Percentiles rank a stretch among this genome's conserved stretches.
Conservation (phyloP, 2,888 invertebrate genomes). For the Tachystola acroxantha region DNA sequence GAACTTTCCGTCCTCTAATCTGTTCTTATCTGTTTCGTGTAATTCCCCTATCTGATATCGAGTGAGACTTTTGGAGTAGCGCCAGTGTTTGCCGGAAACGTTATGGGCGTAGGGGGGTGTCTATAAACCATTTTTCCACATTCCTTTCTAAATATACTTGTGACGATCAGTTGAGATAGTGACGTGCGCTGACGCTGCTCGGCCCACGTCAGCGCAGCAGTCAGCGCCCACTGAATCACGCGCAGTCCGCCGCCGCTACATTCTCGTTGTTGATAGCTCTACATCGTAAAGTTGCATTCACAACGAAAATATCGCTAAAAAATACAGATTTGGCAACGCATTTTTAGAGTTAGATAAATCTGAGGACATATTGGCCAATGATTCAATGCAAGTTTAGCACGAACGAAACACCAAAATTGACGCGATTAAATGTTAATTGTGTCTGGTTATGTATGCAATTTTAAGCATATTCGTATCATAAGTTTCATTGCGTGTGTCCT, state of each 20-base stretch:
- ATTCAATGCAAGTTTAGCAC: no score
- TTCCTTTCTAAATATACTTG: constrained; percentile 67
- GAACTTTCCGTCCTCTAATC: not conserved
- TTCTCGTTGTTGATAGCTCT: no score
- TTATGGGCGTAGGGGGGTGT: constrained; percentile 41
- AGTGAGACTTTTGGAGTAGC: constrained; percentile 30
- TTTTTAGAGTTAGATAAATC: no score
- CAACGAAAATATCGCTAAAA: no score
- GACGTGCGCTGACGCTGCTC: constrained; percentile 61
- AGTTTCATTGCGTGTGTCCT: no score
- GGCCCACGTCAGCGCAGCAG: constrained; percentile 60
- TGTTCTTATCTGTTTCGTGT: not conserved
- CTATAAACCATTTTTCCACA: constrained; percentile 50
- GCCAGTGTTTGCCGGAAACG: constrained; percentile 60
- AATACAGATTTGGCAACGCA: no score
- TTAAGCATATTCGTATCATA: no score
- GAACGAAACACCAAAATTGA: no score
- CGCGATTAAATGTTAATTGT: no score
- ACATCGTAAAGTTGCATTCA: no score
- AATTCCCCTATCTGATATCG: not conserved
- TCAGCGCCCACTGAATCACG: constrained; percentile 55
- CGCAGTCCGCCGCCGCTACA: constrained; percentile 20
- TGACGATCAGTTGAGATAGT: constrained; percentile 45
- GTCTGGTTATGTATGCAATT: no score
- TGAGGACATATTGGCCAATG: no score